phyloP scores from a whole-genome alignment of 2,797 vertebrate genomes.

The Falco berigora region DNA sequence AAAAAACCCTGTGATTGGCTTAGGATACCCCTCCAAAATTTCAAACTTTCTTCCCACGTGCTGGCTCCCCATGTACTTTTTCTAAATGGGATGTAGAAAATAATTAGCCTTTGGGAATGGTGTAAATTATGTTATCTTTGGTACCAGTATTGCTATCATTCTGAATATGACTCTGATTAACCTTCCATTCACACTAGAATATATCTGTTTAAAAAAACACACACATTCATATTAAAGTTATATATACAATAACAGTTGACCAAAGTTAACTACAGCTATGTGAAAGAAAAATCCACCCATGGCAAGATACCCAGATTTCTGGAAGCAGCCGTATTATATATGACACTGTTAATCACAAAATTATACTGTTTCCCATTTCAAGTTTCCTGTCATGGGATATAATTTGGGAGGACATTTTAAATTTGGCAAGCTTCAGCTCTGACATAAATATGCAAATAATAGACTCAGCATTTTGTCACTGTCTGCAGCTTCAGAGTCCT shows the following conservation, averaged over 20 bases:
- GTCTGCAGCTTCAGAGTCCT: not conserved
- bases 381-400: not conserved
- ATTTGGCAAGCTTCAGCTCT: not conserved
- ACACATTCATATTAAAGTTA: not conserved
- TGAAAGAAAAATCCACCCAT: not conserved
- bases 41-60: not conserved
- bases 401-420: not conserved
- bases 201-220: not conserved
- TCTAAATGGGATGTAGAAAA: not conserved
- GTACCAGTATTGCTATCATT: not conserved
- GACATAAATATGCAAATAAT: conserved; percentile 10
- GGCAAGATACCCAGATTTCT: not conserved
- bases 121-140: not conserved
- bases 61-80: not conserved
- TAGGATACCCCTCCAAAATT: not conserved
- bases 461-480: not conserved
- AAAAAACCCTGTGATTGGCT: not conserved
- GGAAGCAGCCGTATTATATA: not conserved
- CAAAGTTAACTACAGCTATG: not conserved
- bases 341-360: not conserved
- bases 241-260: not conserved
- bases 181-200: not conserved
- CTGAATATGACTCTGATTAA: not conserved
- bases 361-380: not conserved
- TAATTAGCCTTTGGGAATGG: not conserved